A percentile compares a stretch with the other conserved stretches of the same genome.
These are phyloP conservation scores for Pseudomyrmex flavicornis DNA, from an alignment of 1,140 invertebrate genomes.

Conservation along the genomic window DNA sequence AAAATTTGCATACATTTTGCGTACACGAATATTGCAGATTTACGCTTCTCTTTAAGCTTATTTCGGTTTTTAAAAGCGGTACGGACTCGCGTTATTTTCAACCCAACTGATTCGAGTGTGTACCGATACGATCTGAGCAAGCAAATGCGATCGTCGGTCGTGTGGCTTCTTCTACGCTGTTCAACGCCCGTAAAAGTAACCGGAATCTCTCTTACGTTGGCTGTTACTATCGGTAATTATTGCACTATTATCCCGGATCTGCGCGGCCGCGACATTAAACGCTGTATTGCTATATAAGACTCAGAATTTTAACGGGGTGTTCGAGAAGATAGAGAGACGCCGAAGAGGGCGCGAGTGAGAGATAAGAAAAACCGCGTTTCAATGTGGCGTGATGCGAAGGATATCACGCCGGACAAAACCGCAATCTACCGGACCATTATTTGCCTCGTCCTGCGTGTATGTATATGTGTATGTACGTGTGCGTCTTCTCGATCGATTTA, in stretches of 20 bases:
- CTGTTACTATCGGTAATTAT: neutral
- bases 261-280: constrained; percentile 39
- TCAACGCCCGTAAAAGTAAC: neutral
- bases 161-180: neutral
- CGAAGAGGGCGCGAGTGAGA: neutral
- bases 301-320: constrained; percentile 29
- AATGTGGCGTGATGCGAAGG: constrained; percentile 60
- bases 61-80: neutral
- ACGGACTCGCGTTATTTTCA: constrained; percentile 26
- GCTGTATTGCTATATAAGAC: constrained; percentile 53
- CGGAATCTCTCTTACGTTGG: constrained; percentile 18
- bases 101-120: constrained; percentile 12
- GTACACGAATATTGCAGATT: neutral
- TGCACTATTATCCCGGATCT: constrained; percentile 51
- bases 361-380: constrained; percentile 34
- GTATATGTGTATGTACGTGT: neutral
- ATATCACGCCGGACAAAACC: constrained; percentile 57
- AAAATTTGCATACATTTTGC: neutral
- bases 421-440: constrained; percentile 56
- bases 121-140: constrained; percentile 1
- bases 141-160: neutral
- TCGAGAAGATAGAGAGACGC: constrained; percentile 23
- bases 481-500: constrained; percentile 53
- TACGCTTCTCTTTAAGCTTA: constrained; percentile 15
- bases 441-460: constrained; percentile 27